Evolutionary conservation across 2,113 vertebrate genomes (phyloP), one percentile per base, ranked within the genome.

Genomic region (Chamaetylas fuelleborni): DNA sequence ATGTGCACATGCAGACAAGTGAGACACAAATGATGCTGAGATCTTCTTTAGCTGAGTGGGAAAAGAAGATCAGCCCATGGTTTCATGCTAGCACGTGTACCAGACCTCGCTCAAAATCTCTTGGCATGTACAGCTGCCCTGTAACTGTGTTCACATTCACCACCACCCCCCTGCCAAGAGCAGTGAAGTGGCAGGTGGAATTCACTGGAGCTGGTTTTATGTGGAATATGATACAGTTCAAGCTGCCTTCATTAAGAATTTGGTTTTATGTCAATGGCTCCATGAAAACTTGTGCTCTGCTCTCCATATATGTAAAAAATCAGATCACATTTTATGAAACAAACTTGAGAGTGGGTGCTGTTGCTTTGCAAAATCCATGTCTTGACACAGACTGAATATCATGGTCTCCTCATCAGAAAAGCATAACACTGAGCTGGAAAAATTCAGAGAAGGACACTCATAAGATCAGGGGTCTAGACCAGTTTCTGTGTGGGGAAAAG

Each of bases 1-100:
- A 0, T 5, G 25, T 0, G 4, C 11, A 5, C 13, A 0, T 42
- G 17, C 28, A 36, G 85, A 43, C 29, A 25, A 81, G 64, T 24
- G 86, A 94, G 38, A 12, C 62, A 58, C 72, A 78, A 31, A 24
- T 11, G 43, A 20, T 54, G 19, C 48, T 36, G 48, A 64, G 25
- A 47, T 87, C 42, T 67, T 57, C 42, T 71, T 51, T 25, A 51
- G 19, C 66, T 80, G 69, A 28, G 26, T 33, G 19, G 47, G 38
- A 51, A 66, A 23, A 61, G 36, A 62, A 80, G 40, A 40, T 17
- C 28, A 76, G 19, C 7, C 11, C 22, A 77, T 29, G 6, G 18
- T 67, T 90, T 67, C 47, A 3, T 78, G 45, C 19, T 24, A 29
- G n/a, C 9, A 13, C 0, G 0, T 58, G 25, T 58, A 48, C 29